Conservation (phyloP, 2,113 vertebrate genomes). For the Atherinomorus stipes region DNA sequence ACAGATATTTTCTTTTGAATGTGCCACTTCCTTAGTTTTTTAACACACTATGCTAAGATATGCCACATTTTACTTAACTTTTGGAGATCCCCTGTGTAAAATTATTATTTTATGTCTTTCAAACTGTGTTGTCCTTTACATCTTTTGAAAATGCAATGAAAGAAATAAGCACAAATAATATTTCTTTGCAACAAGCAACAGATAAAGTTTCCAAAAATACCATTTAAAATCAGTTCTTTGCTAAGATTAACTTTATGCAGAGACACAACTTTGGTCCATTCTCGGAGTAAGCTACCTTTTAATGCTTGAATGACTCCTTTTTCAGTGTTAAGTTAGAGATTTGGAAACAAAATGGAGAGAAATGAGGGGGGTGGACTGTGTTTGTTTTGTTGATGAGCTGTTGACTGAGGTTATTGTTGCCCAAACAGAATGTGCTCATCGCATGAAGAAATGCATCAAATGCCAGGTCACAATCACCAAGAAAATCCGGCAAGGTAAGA, state of each 20-base stretch:
- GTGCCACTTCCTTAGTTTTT: too few relatives aligned
- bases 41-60: too few relatives aligned
- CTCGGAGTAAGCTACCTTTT: neutral
- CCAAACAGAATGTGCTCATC: constrained; percentile 91
- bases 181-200: too few relatives aligned
- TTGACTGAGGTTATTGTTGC: constrained; percentile 21
- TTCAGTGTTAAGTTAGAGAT: neutral
- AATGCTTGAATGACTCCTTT: neutral
- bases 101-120: too few relatives aligned
- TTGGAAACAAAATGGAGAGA: neutral
- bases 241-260: neutral
- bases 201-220: too few relatives aligned
- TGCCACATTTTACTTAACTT: too few relatives aligned
- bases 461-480: constrained; percentile 96
- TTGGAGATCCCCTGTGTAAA: too few relatives aligned
- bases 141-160: too few relatives aligned
- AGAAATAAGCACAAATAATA: too few relatives aligned
- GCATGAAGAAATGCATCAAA: constrained; percentile 99
- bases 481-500: constrained; percentile 94
- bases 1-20: too few relatives aligned
- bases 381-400: neutral
- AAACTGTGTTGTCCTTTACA: too few relatives aligned
- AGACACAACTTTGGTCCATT: neutral
- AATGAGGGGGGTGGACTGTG: neutral
- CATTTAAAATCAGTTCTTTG: too few relatives aligned